phyloP scores from a whole-genome alignment of 1,140 invertebrate genomes.

The Aethina tumida region DNA sequence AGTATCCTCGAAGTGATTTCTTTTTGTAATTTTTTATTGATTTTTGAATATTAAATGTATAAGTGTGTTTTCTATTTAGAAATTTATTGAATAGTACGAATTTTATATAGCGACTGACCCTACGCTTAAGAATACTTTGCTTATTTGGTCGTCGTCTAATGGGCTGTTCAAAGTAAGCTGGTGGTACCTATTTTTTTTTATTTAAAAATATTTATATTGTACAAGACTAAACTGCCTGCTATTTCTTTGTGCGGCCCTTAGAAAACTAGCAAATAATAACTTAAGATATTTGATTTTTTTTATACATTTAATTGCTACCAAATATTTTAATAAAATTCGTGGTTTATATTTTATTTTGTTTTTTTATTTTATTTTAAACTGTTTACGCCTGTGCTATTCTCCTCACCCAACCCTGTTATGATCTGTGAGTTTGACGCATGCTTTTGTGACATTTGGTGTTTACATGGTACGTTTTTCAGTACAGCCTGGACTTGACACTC shows the following conservation, averaged over 20 bases:
- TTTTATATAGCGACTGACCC: constrained; percentile 27
- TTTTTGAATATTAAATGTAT: constrained; percentile 35
- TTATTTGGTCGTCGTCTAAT: constrained; percentile 21
- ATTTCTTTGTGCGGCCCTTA: constrained; percentile 17
- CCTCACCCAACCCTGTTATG: no score
- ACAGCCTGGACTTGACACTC: no score
- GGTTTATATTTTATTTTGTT: constrained; percentile 34
- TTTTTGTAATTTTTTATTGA: constrained; percentile 34
- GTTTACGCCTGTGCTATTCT: constrained; percentile 8
- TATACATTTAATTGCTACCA: constrained; percentile 37
- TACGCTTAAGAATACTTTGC: constrained; percentile 28
- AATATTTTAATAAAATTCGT: constrained; percentile 38
- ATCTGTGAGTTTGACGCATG: no score
- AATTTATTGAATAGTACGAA: constrained; percentile 33
- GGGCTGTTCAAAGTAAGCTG: constrained; percentile 18
- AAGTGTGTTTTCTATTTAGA: constrained; percentile 35
- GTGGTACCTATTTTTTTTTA: constrained; percentile 16
- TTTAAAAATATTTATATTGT: constrained; percentile 11
- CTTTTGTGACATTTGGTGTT: no score
- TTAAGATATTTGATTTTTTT: constrained; percentile 30
- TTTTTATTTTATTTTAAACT: constrained; percentile 28
- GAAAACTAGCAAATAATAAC: constrained; percentile 27
- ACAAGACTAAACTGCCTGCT: constrained; percentile 27
- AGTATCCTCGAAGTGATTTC: constrained; percentile 27
- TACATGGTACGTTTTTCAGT: no score